Base-by-base conservation (phyloP, 2,113 vertebrate genomes). In the Passer montanus region DNA sequence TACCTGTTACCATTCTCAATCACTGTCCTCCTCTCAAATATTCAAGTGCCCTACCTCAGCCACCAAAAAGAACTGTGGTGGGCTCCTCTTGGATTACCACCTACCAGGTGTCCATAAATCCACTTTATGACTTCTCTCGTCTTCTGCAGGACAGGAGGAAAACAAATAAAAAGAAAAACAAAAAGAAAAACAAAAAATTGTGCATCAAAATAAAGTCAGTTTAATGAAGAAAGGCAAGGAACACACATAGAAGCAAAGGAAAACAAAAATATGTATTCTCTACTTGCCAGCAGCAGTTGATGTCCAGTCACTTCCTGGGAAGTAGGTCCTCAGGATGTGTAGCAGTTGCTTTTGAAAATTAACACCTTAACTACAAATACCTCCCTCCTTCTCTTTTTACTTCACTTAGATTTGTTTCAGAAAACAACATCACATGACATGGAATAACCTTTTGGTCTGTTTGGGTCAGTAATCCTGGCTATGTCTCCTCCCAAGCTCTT, bases 181-280 rank as follows among this genome's bases (percentile, higher is more conserved):
- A 39, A 2, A 47, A 49, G 2, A n/a, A n/a, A 46, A 27, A 49
- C 37, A 3, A 55, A 47, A 46, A n/a, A n/a, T 53, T 2, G 0
- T 59, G 28, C 5, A 39, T 41, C 21, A 50, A 72, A 50, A 60
- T 56, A 66, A 59, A 81, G 13, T 24, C 13, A 46, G 4, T 37
- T 81, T 46, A 62, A 72, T 60, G 46, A 89, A 62, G 13, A 35
- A 85, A 67, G 55, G 12, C 13, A 62, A 56, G 64, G 17, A 11
- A 16, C 23, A 27, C 6, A 22, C 0, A 0, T 5, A 3, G 15
- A 79, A 68, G 13, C 10, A 70, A 88, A 84, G 8, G 8, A 49
- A 70, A 55, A 27, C 3, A 21, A 62, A 84, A 69, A 46, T 37
- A 19, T 19, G 5, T 8, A 16, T 72, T 77, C 30, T 47, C 16